Base-by-base conservation (phyloP, 1,140 invertebrate species). In the Coenobita brevimanus region DNA sequence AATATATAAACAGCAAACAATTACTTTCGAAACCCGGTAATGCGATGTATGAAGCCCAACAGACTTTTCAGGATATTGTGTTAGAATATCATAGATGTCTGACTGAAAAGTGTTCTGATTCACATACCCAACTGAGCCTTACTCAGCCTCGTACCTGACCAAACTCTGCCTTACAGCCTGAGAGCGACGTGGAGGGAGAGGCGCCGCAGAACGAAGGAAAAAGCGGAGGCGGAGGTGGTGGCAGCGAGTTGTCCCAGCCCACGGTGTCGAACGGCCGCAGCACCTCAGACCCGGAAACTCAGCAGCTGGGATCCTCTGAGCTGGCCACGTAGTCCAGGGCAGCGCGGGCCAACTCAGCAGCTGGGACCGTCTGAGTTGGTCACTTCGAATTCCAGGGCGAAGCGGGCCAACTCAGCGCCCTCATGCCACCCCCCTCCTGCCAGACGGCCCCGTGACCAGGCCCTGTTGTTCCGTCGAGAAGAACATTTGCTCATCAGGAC, bases 401-500 rank as follows among this genome's bases (percentile, higher is more conserved):
- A 27, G 24, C 81, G 64, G 67, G 67, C 67, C 82, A 30, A 27
- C 50, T 43, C 76, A 79, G 76, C 76, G 76, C 84, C 76, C 84
- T 57, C 79, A 75, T 87, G 84, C 84, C 84, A 71, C 84, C 76
- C 17, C 84, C 84, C 57, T 87, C 84, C 84, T 87, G 84, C 84
- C 84, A 81, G 84, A 62, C 84, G 84, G 84, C 84, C 76, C 84
- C 38, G 64, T 71, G 84, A 87, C 67, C 84, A 80, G 84, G 84
- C 64, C 79, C 43, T 30, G 24, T 75, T 64, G 76, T 81, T 87
- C 84, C 84, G 84, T 87, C 84, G 76, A 80, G 78, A 80, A 80
- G 76, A 86, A 86, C 84, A 87, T 81, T 87, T 87, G 84, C 84
- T 87, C 84, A 87, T 73, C 84, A 69, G 78, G 84, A 87, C 76